These are phyloP conservation scores for Drosophila engyochracea DNA, from an alignment of 2,888 invertebrate species.

Conservation along the genomic window DNA sequence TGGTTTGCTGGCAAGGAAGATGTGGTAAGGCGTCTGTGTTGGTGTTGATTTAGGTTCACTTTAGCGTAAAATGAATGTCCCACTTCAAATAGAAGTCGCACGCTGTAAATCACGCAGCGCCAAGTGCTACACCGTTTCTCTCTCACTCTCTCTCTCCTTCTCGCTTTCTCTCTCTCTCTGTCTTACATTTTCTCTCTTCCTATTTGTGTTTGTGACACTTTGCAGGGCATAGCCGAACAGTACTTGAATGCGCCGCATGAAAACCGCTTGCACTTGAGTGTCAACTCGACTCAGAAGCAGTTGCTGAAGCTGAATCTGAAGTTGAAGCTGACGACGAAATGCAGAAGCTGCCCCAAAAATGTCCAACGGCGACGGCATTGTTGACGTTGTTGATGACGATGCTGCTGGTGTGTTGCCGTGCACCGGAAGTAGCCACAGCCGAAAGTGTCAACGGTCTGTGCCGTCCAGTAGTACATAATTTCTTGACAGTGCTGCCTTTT, in stretches of 20 bases:
- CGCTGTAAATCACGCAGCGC: conserved; percentile 76
- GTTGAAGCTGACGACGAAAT: conserved; percentile 4
- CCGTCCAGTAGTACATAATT: conserved; percentile 74
- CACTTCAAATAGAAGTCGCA: conserved; percentile 81
- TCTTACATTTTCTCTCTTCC: background rate
- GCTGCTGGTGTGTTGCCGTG: conserved; percentile 24
- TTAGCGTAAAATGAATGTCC: conserved; percentile 79
- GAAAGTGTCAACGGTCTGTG: conserved; percentile 70
- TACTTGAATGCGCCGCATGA: conserved; percentile 72
- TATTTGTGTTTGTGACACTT: conserved; percentile 80
- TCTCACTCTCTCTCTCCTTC: conserved; percentile 3
- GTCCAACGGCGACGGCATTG: conserved; percentile 61
- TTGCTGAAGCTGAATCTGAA: background rate
- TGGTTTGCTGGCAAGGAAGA: background rate
- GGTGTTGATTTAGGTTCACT: conserved; percentile 80
- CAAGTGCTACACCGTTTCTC: conserved; percentile 53
- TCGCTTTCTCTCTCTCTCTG: background rate
- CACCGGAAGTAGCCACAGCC: conserved; percentile 77
- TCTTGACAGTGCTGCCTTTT: conserved; percentile 64
- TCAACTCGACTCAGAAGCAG: conserved; percentile 52
- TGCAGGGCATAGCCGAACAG: conserved; percentile 48
- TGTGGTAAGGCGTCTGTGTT: conserved; percentile 27
- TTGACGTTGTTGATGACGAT: conserved; percentile 56
- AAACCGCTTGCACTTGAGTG: conserved; percentile 74
- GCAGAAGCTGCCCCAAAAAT: conserved; percentile 57